Evolutionary conservation across 1,140 invertebrate genomes (phyloP).

Genomic region (Cydia fagiglandana): DNA sequence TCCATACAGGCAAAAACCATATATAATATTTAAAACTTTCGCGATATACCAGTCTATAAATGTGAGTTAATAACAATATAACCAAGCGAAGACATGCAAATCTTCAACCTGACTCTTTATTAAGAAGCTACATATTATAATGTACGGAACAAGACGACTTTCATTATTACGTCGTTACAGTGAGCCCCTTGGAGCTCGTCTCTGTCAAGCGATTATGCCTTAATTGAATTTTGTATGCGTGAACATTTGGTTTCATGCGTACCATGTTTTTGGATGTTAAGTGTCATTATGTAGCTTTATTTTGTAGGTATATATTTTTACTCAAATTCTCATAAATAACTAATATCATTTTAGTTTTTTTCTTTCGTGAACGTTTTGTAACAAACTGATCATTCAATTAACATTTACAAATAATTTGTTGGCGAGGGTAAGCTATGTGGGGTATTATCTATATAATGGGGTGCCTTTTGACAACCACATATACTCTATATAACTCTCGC

Average conservation of each 20-base stretch:
- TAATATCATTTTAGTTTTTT: too few species aligned
- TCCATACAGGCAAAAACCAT: background rate
- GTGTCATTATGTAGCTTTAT: background rate
- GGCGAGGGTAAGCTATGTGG: too few species aligned
- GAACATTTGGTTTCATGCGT: conserved; percentile 18
- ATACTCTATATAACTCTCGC: too few species aligned
- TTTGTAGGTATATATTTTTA: background rate
- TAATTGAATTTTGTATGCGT: conserved; percentile 26
- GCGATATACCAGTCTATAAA: too few species aligned
- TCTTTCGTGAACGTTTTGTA: too few species aligned
- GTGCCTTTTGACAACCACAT: too few species aligned
- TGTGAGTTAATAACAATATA: conserved; percentile 12
- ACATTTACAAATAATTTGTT: too few species aligned
- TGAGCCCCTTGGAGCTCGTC: conserved; percentile 21
- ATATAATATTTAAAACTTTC: too few species aligned
- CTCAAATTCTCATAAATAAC: too few species aligned
- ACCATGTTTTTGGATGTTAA: background rate
- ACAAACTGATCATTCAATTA: too few species aligned
- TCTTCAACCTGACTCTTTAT: conserved; percentile 27
- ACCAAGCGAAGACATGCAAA: conserved; percentile 1
- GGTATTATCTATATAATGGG: too few species aligned
- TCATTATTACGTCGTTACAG: conserved; percentile 27
- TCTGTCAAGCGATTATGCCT: conserved; percentile 1
- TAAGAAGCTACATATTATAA: conserved; percentile 31
- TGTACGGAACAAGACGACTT: conserved; percentile 23